phyloP scores from a whole-genome alignment of 2,888 invertebrate species.

The Scaeva pyrastri region DNA sequence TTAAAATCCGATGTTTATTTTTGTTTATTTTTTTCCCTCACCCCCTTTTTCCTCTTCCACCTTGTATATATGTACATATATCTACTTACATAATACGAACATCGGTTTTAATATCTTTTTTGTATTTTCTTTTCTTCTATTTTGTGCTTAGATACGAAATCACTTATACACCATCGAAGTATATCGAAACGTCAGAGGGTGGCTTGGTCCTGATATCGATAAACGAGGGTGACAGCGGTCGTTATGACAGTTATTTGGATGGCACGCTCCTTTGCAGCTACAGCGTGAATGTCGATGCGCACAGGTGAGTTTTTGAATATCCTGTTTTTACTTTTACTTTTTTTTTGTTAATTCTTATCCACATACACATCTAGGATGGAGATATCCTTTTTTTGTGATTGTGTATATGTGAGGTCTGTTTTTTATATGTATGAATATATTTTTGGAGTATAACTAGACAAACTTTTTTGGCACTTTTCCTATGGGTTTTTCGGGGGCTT shows the following conservation, averaged over 20 bases:
- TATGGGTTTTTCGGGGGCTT: conserved; percentile 8
- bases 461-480: conserved; percentile 48
- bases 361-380: conserved; percentile 2
- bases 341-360: conserved; percentile 22
- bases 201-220: conserved; percentile 95
- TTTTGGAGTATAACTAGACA: conserved; percentile 28
- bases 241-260: conserved; percentile 96
- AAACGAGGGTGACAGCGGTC: conserved; percentile 94
- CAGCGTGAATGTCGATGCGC: conserved; percentile 96
- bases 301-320: conserved; percentile 86
- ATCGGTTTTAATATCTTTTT: conserved; percentile 37
- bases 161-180: conserved; percentile 92
- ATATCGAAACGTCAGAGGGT: conserved; percentile 96
- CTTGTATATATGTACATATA: too few species aligned
- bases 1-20: conserved; percentile 72
- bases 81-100: neutral
- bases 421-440: neutral
- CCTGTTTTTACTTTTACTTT: neutral
- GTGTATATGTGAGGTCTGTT: conserved; percentile 19
- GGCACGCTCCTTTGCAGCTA: conserved; percentile 94
- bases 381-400: neutral
- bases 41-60: neutral
- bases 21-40: conserved; percentile 51
- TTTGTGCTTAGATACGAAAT: conserved; percentile 82
- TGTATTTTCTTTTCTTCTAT: conserved; percentile 25